phyloP scores from a whole-genome alignment of 2,888 invertebrate genomes.

The Lacanobia wlatinum region DNA sequence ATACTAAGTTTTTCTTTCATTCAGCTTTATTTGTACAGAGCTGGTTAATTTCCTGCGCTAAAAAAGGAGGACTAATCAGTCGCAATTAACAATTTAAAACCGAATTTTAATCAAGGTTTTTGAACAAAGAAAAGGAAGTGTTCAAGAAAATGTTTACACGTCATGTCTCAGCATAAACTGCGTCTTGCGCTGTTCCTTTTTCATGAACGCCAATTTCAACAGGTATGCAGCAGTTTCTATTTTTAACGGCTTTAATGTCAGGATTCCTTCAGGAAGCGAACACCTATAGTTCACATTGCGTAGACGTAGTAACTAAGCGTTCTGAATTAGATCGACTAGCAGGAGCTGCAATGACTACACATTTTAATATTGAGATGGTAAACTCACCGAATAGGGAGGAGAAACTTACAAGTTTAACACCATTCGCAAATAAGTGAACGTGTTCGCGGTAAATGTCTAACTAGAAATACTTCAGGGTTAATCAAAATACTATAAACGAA shows the following conservation, averaged over 20 bases:
- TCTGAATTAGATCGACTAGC: slow-evolving; percentile 31
- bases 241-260: slow-evolving; percentile 65
- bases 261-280: slow-evolving; percentile 59
- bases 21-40: slow-evolving; percentile 20
- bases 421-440: slow-evolving; percentile 46
- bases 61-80: slow-evolving; percentile 28
- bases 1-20: slow-evolving; percentile 59
- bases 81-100: slow-evolving; percentile 38
- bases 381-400: background rate
- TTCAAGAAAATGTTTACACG: slow-evolving; percentile 44
- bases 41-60: slow-evolving; percentile 16
- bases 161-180: slow-evolving; percentile 27
- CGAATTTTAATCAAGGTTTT: slow-evolving; percentile 51
- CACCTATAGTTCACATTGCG: slow-evolving; percentile 45
- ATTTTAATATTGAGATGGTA: background rate
- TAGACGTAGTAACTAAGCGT: slow-evolving; percentile 31
- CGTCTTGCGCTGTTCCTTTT: slow-evolving; percentile 32
- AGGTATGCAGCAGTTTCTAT: slow-evolving; percentile 69
- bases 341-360: background rate
- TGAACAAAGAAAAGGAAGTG: slow-evolving; percentile 54
- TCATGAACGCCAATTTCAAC: slow-evolving; percentile 58
- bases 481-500: slow-evolving; percentile 76
- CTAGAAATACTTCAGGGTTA: slow-evolving; percentile 78
- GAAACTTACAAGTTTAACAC: slow-evolving; percentile 26
- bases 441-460: slow-evolving; percentile 61